A percentile compares a stretch with the other conserved stretches of the same genome.
These are phyloP conservation scores for Metalampra italica DNA, from an alignment of 2,888 invertebrate species.

Conservation along the genomic window DNA sequence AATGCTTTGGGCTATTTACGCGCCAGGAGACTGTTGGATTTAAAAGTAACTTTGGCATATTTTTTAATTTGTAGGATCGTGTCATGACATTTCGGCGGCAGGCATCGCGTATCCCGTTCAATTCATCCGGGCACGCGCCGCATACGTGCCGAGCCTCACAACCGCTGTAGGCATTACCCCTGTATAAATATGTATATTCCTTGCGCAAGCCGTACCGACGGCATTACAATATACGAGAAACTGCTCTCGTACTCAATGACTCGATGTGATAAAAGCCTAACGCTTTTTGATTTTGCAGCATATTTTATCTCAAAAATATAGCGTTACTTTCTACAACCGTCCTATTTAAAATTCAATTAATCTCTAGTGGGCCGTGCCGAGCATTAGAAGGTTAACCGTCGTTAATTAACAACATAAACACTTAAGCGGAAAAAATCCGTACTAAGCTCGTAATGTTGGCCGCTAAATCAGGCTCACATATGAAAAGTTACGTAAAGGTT, in stretches of 20 bases:
- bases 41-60: not conserved
- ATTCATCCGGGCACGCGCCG: constrained; percentile 48
- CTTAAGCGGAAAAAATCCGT: constrained; percentile 27
- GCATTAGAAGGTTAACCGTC: not conserved
- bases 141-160: constrained; percentile 49
- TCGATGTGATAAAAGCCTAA: constrained; percentile 35
- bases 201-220: constrained; percentile 29
- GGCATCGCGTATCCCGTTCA: constrained; percentile 36
- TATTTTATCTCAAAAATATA: not conserved
- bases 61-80: constrained; percentile 18
- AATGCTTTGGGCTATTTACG: no score
- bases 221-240: constrained; percentile 38
- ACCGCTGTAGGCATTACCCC: constrained; percentile 33
- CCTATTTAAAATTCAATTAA: not conserved
- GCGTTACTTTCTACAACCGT: not conserved
- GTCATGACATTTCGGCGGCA: constrained; percentile 13
- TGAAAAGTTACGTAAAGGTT: constrained; percentile 58
- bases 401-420: constrained; percentile 13
- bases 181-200: constrained; percentile 43
- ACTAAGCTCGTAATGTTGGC: constrained; percentile 32
- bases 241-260: constrained; percentile 21
- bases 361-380: not conserved
- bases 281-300: constrained; percentile 6
- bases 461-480: constrained; percentile 55
- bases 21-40: not conserved